Conservation (phyloP, 2,888 invertebrate genomes). For the Lysandra bellargus region DNA sequence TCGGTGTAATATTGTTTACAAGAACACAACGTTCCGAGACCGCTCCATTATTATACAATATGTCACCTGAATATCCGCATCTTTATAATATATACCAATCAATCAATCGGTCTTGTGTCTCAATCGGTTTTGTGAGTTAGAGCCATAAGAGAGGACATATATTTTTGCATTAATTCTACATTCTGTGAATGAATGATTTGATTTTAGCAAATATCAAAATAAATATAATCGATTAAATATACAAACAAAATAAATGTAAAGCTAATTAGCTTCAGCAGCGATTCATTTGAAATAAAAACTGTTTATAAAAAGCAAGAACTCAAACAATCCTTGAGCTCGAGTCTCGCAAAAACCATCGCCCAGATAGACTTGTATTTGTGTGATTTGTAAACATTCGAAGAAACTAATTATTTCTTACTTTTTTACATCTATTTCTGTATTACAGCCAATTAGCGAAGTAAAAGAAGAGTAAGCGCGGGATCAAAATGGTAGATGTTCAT, state of each 20-base stretch:
- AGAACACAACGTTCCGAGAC: not conserved
- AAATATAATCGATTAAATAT: not conserved
- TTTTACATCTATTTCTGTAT: slow-evolving; percentile 10
- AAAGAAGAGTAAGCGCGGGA: not conserved
- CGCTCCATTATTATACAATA: not conserved
- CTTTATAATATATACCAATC: not conserved
- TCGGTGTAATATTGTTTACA: slow-evolving; percentile 9
- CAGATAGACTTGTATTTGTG: too few relatives aligned
- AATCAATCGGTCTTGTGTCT: too few relatives aligned
- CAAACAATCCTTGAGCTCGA: not conserved
- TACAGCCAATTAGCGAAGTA: not conserved
- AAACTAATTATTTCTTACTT: not conserved
- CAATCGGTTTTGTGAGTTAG: too few relatives aligned
- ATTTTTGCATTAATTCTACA: too few relatives aligned
- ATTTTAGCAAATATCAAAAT: not conserved
- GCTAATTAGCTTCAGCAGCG: not conserved
- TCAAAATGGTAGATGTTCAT: not conserved
- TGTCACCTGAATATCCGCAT: not conserved
- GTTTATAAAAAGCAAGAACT: not conserved
- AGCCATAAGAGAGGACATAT: too few relatives aligned
- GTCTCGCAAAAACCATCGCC: not conserved
- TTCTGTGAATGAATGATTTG: too few relatives aligned
- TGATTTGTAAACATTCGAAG: not conserved
- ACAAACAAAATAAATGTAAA: slow-evolving; percentile 8
- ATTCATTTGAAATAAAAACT: not conserved